Percentiles rank a stretch among this genome's conserved stretches.
Evolutionary conservation across 2,888 invertebrate genomes (phyloP).

Genomic region (Molorchus minor): DNA sequence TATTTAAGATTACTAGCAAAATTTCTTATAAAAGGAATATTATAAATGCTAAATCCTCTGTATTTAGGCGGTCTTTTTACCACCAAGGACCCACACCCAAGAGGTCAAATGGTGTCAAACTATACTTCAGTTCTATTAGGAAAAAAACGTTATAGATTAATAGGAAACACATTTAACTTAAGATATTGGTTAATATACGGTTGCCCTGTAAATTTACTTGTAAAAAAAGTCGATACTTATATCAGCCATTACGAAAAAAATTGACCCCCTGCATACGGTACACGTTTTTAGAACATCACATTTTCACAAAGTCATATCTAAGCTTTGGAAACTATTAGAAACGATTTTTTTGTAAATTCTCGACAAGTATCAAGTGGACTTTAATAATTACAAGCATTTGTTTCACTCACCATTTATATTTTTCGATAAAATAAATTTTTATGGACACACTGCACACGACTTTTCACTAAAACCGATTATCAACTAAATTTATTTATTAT

Average conservation of each 20-base stretch:
- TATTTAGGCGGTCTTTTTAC: not conserved
- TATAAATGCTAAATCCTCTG: not conserved
- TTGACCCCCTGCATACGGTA: constrained; percentile 25
- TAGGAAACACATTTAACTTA: too few relatives aligned
- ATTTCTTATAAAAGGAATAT: too few relatives aligned
- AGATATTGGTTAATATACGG: too few relatives aligned
- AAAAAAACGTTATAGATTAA: not conserved
- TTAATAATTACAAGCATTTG: constrained; percentile 1
- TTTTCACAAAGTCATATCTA: constrained; percentile 8
- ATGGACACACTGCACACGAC: constrained; percentile 5
- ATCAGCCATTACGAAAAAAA: not conserved
- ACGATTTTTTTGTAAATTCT: not conserved
- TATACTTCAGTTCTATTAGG: not conserved
- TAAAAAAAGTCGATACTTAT: too few relatives aligned
- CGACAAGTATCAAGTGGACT: not conserved
- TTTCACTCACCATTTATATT: constrained; percentile 32
- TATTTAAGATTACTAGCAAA: too few relatives aligned
- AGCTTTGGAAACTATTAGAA: not conserved
- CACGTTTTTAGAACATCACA: constrained; percentile 5
- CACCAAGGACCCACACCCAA: constrained; percentile 7
- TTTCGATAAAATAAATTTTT: constrained; percentile 17
- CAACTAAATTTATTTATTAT: constrained; percentile 15
- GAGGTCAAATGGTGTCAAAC: constrained; percentile 6
- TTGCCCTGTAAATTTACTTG: too few relatives aligned
- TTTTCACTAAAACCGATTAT: constrained; percentile 32